Base-by-base conservation (phyloP, 1,140 invertebrate genomes). In the Diabrotica undecimpunctata region DNA sequence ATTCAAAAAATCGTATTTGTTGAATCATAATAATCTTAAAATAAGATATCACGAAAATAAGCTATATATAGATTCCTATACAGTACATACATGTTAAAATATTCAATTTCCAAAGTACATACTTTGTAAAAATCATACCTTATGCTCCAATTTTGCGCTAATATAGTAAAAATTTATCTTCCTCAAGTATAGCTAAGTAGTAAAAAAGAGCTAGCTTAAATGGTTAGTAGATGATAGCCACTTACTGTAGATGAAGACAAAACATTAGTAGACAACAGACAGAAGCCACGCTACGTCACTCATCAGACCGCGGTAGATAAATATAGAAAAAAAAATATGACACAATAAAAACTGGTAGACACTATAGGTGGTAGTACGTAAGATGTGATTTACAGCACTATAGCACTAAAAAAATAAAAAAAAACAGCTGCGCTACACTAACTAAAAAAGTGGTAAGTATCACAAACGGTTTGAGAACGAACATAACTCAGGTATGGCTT, bases 201-300 rank as follows among this genome's bases (percentile, higher is more conserved):
- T 50, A 41, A 25, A 38, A 8, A 8, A n/a, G 41, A 58, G 39
- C 36, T 58, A 38, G 41, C 41, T 46, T 7, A 58, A 62, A 61
- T 11, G 12, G 71, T 76, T 76, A 76, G 73, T 74, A 66, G 68
- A 73, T 73, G 69, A 74, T 71, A 66, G 65, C 68, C 70, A 76
- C 74, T 76, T 76, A 76, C 74, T 74, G 72, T 75, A 75, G 65
- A 76, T 75, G 74, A 74, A 74, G 74, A 74, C 72, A 70, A 65
- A 76, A 76, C 74, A 76, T 76, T 76, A 76, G 74, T 76, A 76
- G 74, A 76, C 74, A 46, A 76, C 58, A 76, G 69, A 76, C 74
- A 76, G 74, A 76, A 76, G 74, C 74, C 74, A 73, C 72, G 70
- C 69, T 71, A 66, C 61, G 66, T 58, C 70, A 67, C 69, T 68